These are phyloP conservation scores for Orchesella flavescens DNA, from an alignment of 2,888 invertebrate genomes.

Conservation along the genomic window DNA sequence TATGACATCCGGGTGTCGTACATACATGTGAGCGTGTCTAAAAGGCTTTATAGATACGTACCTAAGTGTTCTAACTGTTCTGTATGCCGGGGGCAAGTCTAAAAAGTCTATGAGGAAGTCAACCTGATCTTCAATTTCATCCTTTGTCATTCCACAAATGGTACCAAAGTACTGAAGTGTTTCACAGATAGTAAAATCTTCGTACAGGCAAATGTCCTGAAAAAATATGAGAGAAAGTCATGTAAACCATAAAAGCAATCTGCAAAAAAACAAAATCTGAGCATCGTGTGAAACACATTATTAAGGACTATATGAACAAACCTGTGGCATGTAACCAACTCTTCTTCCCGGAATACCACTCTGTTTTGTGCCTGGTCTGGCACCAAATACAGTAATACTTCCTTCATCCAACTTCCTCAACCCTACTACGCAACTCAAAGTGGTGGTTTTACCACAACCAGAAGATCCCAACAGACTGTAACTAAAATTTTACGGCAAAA, in stretches of 20 bases:
- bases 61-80: constrained; percentile 76
- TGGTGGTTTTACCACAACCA: constrained; percentile 91
- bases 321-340: constrained; percentile 68
- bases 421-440: constrained; percentile 93
- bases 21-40: too few species aligned
- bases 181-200: constrained; percentile 93
- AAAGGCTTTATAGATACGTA: too few species aligned
- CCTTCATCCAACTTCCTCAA: constrained; percentile 88
- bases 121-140: constrained; percentile 64
- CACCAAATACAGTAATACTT: constrained; percentile 91
- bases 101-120: constrained; percentile 66
- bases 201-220: constrained; percentile 90
- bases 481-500: constrained; percentile 76
- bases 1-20: too few species aligned
- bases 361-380: constrained; percentile 83
- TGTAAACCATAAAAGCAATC: constrained; percentile 35
- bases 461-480: constrained; percentile 95
- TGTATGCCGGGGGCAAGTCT: constrained; percentile 54
- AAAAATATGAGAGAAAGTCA: constrained; percentile 69
- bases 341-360: constrained; percentile 88
- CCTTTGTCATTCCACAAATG: constrained; percentile 63
- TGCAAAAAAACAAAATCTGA: too few species aligned
- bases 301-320: not conserved
- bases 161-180: constrained; percentile 67
- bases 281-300: too few species aligned